Percentiles rank a stretch among this genome's conserved stretches.
Conservation (phyloP, 2,113 vertebrate species). For the Halcyon malimbica region DNA sequence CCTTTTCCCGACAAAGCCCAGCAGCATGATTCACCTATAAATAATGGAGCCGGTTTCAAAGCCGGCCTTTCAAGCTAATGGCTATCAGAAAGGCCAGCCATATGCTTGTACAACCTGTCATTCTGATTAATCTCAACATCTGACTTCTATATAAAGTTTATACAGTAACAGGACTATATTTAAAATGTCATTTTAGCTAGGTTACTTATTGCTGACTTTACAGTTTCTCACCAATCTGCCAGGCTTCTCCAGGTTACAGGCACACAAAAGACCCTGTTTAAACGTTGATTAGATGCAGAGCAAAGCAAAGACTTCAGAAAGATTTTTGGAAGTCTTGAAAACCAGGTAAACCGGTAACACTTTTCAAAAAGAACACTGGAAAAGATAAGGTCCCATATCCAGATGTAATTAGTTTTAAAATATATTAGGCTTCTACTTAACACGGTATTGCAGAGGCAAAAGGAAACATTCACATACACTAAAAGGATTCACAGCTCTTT, state of each 20-base stretch:
- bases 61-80: slow-evolving; percentile 31
- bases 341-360: not conserved
- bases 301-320: not conserved
- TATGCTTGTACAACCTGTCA: slow-evolving; percentile 49
- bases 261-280: not conserved
- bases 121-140: slow-evolving; percentile 54
- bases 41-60: slow-evolving; percentile 3
- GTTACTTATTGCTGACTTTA: slow-evolving; percentile 4
- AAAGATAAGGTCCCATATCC: not conserved
- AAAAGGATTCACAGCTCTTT: not conserved
- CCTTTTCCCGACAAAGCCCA: slow-evolving; percentile 30
- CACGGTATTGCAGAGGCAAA: not conserved
- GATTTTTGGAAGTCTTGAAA: not conserved
- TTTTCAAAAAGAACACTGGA: not conserved
- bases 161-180: not conserved
- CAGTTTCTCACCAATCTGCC: not conserved
- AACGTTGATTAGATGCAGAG: not conserved
- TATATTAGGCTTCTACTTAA: not conserved
- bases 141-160: slow-evolving; percentile 47
- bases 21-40: slow-evolving; percentile 35
- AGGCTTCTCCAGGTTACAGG: not conserved
- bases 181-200: not conserved
- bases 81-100: slow-evolving; percentile 51
- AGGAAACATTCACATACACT: not conserved
- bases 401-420: not conserved